These are phyloP conservation scores for Chrysolina americana DNA, from an alignment of 2,888 invertebrate genomes.

Conservation along the genomic window DNA sequence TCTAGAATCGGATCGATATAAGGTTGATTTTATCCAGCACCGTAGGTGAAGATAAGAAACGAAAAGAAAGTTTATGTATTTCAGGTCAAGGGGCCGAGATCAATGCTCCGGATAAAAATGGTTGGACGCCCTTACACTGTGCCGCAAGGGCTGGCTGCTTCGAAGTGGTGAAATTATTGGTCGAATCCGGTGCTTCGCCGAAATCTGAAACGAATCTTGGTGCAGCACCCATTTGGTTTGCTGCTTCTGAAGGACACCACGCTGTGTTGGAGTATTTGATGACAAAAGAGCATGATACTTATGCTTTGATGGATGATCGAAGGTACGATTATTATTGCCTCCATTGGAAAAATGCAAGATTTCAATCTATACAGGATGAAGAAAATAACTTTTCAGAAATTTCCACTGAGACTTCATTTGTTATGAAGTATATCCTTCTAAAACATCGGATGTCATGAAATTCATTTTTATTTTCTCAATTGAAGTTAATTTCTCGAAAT, in stretches of 20 bases:
- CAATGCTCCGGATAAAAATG: conserved; percentile 96
- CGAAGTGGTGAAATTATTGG: conserved; percentile 93
- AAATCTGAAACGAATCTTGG: conserved; percentile 96
- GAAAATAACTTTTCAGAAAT: no score
- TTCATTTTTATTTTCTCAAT: no score
- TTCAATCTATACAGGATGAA: no score
- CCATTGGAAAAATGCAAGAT: no score
- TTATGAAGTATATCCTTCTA: no score
- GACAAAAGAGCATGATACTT: conserved; percentile 98
- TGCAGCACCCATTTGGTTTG: conserved; percentile 97
- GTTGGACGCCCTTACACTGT: conserved; percentile 96
- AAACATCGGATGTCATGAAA: no score
- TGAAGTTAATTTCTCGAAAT: no score
- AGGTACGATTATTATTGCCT: conserved; percentile 67
- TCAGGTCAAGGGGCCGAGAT: conserved; percentile 96
- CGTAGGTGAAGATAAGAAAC: not conserved
- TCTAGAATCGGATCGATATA: not conserved
- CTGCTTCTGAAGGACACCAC: conserved; percentile 97
- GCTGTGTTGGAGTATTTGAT: conserved; percentile 96
- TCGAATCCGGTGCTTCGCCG: conserved; percentile 97
- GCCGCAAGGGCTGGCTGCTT: conserved; percentile 95
- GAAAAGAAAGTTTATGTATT: conserved; percentile 32
- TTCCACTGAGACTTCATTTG: no score
- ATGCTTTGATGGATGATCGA: conserved; percentile 96
- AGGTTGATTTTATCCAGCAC: not conserved